A percentile compares a stretch with the other conserved stretches of the same genome.
Evolutionary conservation across 2,888 invertebrate genomes (phyloP).

Genomic region (Cheiracanthium punctorium): DNA sequence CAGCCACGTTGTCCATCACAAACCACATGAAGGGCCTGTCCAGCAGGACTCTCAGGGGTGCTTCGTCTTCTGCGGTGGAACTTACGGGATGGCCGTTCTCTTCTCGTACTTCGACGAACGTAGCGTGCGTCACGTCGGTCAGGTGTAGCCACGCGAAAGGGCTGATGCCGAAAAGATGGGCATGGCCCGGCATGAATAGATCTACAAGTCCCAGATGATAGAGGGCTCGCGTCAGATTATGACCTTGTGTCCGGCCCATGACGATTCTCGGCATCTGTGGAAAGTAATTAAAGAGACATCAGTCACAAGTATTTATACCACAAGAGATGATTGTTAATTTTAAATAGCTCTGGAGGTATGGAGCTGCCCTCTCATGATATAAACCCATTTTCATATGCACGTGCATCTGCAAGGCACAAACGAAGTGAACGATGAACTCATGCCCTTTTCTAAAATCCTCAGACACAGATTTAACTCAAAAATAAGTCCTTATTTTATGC

Average conservation of each 20-base stretch:
- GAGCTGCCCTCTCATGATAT: too few species aligned
- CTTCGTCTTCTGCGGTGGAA: slow-evolving; percentile 1
- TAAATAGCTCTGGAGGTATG: too few species aligned
- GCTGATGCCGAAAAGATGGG: slow-evolving; percentile 71
- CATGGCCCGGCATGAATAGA: slow-evolving; percentile 71
- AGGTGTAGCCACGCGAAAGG: slow-evolving; percentile 72
- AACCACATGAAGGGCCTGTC: slow-evolving; percentile 72
- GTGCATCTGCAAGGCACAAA: too few species aligned
- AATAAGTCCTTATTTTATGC: too few species aligned
- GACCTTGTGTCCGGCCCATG: slow-evolving; percentile 61
- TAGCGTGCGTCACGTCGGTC: slow-evolving; percentile 71
- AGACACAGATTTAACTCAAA: too few species aligned
- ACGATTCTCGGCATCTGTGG: slow-evolving; percentile 71
- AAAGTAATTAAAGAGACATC: too few species aligned
- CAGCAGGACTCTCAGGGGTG: slow-evolving; percentile 54
- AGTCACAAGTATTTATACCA: too few species aligned
- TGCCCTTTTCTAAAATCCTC: too few species aligned
- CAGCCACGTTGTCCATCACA: slow-evolving; percentile 72
- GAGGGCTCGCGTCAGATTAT: slow-evolving; percentile 69
- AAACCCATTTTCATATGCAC: too few species aligned
- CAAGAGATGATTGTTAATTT: too few species aligned
- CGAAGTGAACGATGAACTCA: too few species aligned
- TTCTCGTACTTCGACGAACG: slow-evolving; percentile 62
- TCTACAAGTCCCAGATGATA: slow-evolving; percentile 71
- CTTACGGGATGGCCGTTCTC: not conserved